A percentile compares a stretch with the other conserved stretches of the same genome.
phyloP scores from a whole-genome alignment of 2,888 invertebrate species.

The Diaperis boleti region DNA sequence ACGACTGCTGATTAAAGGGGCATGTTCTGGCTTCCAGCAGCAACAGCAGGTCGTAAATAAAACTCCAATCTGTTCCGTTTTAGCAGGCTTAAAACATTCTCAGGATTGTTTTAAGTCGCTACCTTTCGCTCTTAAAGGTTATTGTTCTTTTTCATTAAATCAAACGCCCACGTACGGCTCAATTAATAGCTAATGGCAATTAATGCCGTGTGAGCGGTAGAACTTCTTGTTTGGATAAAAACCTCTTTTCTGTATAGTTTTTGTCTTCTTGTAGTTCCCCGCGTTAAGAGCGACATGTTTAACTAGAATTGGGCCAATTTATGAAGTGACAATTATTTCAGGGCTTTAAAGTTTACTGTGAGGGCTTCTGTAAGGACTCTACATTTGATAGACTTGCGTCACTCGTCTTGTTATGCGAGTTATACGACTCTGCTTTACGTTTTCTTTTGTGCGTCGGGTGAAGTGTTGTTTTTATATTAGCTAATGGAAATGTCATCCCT shows the following conservation, averaged over 20 bases:
- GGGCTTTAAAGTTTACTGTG: conserved; percentile 54
- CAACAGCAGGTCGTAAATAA: conserved; percentile 26
- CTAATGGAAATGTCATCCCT: conserved; percentile 27
- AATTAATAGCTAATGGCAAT: conserved; percentile 7
- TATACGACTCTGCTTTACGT: conserved; percentile 15
- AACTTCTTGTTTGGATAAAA: background rate
- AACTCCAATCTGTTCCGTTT: conserved; percentile 23
- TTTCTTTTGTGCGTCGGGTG: conserved; percentile 24
- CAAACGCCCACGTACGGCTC: conserved; percentile 1
- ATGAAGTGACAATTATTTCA: conserved; percentile 64
- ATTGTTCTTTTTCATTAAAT: conserved; percentile 28
- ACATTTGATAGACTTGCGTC: conserved; percentile 14
- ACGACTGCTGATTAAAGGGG: conserved; percentile 26
- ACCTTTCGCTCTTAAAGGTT: conserved; percentile 18
- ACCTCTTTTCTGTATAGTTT: conserved; percentile 9
- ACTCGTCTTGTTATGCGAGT: conserved; percentile 24
- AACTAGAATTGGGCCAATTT: conserved; percentile 64
- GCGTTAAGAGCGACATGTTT: conserved; percentile 56
- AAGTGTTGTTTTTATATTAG: conserved; percentile 19
- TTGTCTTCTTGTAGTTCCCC: conserved; percentile 18
- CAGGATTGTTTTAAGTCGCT: conserved; percentile 31
- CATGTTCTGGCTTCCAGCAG: conserved; percentile 26
- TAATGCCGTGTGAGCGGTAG: background rate
- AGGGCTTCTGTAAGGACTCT: conserved; percentile 1
- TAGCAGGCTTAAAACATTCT: conserved; percentile 29